Conservation (phyloP, 2,888 invertebrate genomes). For the Axea sp. region DNA sequence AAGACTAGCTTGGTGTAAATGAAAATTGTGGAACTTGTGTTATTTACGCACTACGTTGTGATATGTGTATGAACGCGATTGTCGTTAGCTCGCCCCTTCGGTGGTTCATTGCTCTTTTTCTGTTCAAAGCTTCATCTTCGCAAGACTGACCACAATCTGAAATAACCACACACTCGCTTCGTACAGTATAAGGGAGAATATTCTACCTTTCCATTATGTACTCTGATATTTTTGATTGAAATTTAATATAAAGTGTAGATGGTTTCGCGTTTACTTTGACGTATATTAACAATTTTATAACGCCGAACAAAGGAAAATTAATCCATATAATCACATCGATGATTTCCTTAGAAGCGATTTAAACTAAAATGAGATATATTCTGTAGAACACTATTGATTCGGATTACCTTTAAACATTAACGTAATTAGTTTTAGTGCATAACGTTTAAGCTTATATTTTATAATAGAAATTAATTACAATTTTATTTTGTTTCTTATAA, state of each 20-base stretch:
- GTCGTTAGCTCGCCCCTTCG: slow-evolving; percentile 17
- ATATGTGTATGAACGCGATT: slow-evolving; percentile 25
- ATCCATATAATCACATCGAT: too few species aligned
- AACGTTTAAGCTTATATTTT: too few species aligned
- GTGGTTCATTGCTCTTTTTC: slow-evolving; percentile 54
- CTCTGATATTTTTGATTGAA: slow-evolving; percentile 45
- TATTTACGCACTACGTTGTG: slow-evolving; percentile 57
- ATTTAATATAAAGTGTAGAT: slow-evolving; percentile 46
- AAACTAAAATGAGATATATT: too few species aligned
- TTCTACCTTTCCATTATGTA: slow-evolving; percentile 52
- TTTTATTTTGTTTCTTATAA: too few species aligned
- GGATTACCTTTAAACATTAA: too few species aligned
- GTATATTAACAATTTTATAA: slow-evolving; percentile 31
- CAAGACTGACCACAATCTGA: slow-evolving; percentile 60
- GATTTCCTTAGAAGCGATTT: too few species aligned
- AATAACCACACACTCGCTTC: slow-evolving; percentile 43
- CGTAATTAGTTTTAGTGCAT: too few species aligned
- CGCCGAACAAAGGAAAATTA: slow-evolving; percentile 29
- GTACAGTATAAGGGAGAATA: slow-evolving; percentile 33
- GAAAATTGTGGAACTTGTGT: slow-evolving; percentile 54
- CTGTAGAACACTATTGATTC: too few species aligned
- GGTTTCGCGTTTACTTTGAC: slow-evolving; percentile 46
- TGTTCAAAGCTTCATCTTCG: slow-evolving; percentile 55
- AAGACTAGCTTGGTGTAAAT: not conserved
- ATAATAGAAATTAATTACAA: too few species aligned